Conservation (phyloP, 2,888 invertebrate species). For the Hemicrepidius hirtus region DNA sequence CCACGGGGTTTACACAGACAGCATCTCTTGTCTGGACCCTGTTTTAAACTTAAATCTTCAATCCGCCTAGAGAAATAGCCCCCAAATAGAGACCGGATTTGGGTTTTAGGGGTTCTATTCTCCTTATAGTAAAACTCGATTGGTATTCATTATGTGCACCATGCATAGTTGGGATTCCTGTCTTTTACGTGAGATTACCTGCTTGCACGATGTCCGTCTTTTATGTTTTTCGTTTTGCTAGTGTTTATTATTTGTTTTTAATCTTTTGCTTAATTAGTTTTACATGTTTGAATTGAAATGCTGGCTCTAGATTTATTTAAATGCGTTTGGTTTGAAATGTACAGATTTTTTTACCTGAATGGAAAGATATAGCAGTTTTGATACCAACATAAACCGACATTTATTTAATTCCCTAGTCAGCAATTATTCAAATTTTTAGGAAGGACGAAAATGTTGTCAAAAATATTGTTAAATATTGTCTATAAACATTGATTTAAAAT, state of each 20-base stretch:
- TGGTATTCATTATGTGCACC: conserved; percentile 1
- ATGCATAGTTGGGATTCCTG: conserved; percentile 6
- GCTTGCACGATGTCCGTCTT: neutral
- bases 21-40: conserved; percentile 23
- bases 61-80: conserved; percentile 18
- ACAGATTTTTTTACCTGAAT: too few species aligned
- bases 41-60: conserved; percentile 9
- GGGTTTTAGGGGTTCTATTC: conserved; percentile 11
- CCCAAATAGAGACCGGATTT: conserved; percentile 44
- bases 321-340: too few species aligned
- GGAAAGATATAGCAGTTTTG: too few species aligned
- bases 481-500: too few species aligned
- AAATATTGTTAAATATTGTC: too few species aligned
- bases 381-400: too few species aligned
- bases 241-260: neutral
- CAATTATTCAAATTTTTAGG: too few species aligned
- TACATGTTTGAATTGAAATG: too few species aligned
- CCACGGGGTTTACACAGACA: conserved; percentile 45
- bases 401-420: too few species aligned
- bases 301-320: too few species aligned
- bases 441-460: too few species aligned
- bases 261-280: too few species aligned
- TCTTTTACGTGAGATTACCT: neutral
- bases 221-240: neutral
- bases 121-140: neutral